Evolutionary conservation across 2,113 vertebrate species (phyloP).

Genomic region (Thymallus thymallus): DNA sequence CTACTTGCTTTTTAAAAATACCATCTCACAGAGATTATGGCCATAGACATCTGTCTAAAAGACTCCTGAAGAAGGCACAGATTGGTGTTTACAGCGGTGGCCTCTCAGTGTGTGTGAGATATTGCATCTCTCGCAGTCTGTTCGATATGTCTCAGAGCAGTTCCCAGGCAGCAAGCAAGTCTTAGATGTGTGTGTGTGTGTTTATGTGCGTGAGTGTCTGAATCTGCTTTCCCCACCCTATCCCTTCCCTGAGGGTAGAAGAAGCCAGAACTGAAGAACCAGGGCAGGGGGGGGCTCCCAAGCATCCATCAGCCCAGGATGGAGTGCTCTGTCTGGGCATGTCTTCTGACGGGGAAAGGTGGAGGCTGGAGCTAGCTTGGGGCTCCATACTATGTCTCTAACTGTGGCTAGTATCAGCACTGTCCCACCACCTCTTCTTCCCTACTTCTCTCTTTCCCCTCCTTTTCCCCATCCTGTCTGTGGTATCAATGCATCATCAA

Average conservation of each 20-base stretch:
- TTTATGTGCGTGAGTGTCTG: constrained; percentile 14
- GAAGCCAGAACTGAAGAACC: constrained; percentile 1
- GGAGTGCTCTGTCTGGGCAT: constrained; percentile 41
- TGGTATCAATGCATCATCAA: too few species aligned
- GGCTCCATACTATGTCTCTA: background rate
- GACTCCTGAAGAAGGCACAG: too few species aligned
- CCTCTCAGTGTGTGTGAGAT: background rate
- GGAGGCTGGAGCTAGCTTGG: background rate
- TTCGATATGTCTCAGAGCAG: background rate
- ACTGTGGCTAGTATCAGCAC: background rate
- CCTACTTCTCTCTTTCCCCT: background rate
- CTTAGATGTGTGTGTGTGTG: constrained; percentile 40
- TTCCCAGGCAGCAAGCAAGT: constrained; percentile 36
- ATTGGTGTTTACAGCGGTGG: too few species aligned
- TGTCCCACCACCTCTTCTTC: background rate
- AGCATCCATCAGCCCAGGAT: constrained; percentile 36
- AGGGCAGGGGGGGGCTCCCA: background rate
- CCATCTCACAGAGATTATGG: too few species aligned
- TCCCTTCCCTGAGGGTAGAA: constrained; percentile 4
- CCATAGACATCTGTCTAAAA: too few species aligned
- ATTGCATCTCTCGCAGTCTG: constrained; percentile 25
- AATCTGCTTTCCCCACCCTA: constrained; percentile 42
- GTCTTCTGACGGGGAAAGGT: background rate
- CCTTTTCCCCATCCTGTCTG: background rate
- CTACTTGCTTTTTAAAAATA: too few species aligned